Evolutionary conservation across 1,140 invertebrate genomes (phyloP).

Genomic region (Plodia interpunctella): DNA sequence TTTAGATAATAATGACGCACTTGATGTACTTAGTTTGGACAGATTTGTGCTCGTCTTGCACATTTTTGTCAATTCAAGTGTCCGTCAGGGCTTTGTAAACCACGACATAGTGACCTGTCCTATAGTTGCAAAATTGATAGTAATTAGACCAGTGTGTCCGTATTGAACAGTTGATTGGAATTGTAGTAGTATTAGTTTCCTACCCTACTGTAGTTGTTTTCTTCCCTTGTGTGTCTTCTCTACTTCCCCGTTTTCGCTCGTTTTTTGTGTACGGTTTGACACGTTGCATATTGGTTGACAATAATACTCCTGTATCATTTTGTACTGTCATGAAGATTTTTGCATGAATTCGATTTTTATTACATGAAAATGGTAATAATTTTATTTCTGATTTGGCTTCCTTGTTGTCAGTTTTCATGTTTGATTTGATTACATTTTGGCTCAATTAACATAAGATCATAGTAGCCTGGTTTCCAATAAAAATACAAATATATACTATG

Average conservation of each 20-base stretch:
- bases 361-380: conserved; percentile 17
- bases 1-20: conserved; percentile 51
- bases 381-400: conserved; percentile 28
- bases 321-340: conserved; percentile 19
- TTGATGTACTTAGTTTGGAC: conserved; percentile 49
- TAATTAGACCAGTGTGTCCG: conserved; percentile 42
- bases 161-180: conserved; percentile 46
- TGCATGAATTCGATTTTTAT: conserved; percentile 37
- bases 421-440: conserved; percentile 63
- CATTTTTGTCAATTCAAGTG: conserved; percentile 50
- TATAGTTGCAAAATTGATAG: conserved; percentile 74
- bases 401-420: conserved; percentile 22
- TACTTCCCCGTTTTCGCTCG: conserved; percentile 12
- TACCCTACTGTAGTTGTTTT: conserved; percentile 49
- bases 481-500: conserved; percentile 36
- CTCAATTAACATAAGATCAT: conserved; percentile 58
- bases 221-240: conserved; percentile 23
- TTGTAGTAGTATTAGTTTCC: conserved; percentile 54
- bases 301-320: conserved; percentile 15
- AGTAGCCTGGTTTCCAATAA: conserved; percentile 44
- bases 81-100: conserved; percentile 61
- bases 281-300: conserved; percentile 3
- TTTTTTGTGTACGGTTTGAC: neutral
- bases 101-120: conserved; percentile 67
- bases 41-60: conserved; percentile 52